Evolutionary conservation across 2,113 vertebrate genomes (phyloP), one percentile per base, ranked within the genome.

Genomic region (Eolophus roseicapilla): DNA sequence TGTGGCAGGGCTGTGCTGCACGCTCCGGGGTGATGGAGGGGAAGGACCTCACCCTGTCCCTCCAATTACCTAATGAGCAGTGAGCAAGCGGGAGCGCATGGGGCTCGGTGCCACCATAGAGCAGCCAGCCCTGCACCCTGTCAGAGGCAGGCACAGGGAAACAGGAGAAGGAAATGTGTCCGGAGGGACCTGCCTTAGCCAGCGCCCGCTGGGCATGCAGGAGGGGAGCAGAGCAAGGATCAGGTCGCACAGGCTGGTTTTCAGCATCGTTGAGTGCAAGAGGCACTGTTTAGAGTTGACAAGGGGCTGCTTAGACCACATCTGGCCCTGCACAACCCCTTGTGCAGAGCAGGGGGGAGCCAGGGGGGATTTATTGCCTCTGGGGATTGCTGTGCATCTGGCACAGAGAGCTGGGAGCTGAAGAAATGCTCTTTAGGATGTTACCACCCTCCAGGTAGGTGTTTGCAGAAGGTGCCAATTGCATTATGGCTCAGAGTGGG

Each of bases 401-500:
- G 62, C 21, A 15, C 14, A 13, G 82, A 28, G 21, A 27, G 69
- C 7, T 19, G 20, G 33, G 46, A 0, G 5, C 47, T 19, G 53
- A 43, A 23, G 82, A 47, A 33, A 18, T 6, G 21, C 41, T 55
- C 1, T 47, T 81, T 24, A 33, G 21, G 17, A 9, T 1, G 18
- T 75, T 47, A 2, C 25, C 29, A 23, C 46, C 17, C 3, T 25
- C 33, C 4, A 44, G 39, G 13, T 25, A 3, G 0, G 35, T 1
- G 0, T 57, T 33, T 20, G 69, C 47, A 24, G 47, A 53, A 46
- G 47, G 39, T 65, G 37, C 53, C 13, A 21, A 43, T 19, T 27
- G 29, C 2, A 0, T 43, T 7, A n/a, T 14, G 5, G 1, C 41
- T 41, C 37, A 6, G 33, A 5, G 12, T 1, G 20, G 28, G 67